Evolutionary conservation across 2,113 vertebrate genomes (phyloP).

Genomic region (Pungitius pungitius): DNA sequence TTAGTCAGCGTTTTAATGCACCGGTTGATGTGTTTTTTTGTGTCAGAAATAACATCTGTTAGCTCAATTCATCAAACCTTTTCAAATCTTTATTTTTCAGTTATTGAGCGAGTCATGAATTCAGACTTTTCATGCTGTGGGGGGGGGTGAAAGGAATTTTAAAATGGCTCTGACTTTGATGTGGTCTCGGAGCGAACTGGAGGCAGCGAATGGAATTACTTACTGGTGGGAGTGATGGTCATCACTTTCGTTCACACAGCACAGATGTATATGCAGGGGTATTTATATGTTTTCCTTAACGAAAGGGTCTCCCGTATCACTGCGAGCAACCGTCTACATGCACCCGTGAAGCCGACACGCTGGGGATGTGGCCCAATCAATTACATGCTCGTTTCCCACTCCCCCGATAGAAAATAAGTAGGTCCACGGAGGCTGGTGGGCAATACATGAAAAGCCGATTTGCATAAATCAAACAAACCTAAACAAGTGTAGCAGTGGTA

Average conservation of each 20-base stretch:
- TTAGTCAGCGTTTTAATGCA: constrained; percentile 28
- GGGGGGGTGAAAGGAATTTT: constrained; percentile 66
- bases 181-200: constrained; percentile 68
- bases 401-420: constrained; percentile 58
- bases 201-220: constrained; percentile 77
- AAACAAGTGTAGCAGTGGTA: constrained; percentile 52
- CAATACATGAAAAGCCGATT: constrained; percentile 61
- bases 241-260: constrained; percentile 75
- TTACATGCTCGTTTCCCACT: constrained; percentile 62
- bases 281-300: constrained; percentile 47
- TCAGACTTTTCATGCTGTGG: constrained; percentile 59
- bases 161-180: constrained; percentile 73
- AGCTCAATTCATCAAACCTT: constrained; percentile 61
- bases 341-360: constrained; percentile 62
- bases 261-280: constrained; percentile 50
- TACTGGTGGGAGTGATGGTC: constrained; percentile 75
- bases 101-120: constrained; percentile 72
- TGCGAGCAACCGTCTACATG: constrained; percentile 53
- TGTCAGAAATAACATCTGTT: constrained; percentile 52
- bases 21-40: constrained; percentile 25
- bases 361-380: constrained; percentile 60
- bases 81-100: constrained; percentile 71
- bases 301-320: constrained; percentile 55
- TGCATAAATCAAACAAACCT: constrained; percentile 55
- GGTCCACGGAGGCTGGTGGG: constrained; percentile 47